Base-by-base conservation (phyloP, 1,140 invertebrate genomes). In the Macrosteles quadrilineatus region DNA sequence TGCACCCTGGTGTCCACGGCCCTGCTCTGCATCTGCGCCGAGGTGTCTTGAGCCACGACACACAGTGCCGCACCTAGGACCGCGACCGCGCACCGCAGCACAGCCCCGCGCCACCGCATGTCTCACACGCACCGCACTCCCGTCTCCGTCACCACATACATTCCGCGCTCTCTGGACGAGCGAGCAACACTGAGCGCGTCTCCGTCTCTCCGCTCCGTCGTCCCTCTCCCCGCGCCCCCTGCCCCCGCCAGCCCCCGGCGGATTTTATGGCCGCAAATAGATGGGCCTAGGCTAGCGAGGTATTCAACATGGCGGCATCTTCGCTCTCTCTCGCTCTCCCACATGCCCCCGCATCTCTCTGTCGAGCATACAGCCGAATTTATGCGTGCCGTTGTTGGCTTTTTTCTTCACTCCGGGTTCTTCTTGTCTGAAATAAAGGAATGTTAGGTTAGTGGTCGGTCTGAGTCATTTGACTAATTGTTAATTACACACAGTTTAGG, bases 1-100 rank as follows among this genome's bases (percentile, higher is more conserved):
- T 92, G 90, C 30, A 93, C 91, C 70, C 92, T 85, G 21, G 91
- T 95, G 76, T 95, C 93, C 43, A 94, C 92, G 17, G 91, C 89
- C 69, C 93, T 85, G 64, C 91, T 93, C 80, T 94, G 91, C 91
- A 94, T 93, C 79, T 90, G 88, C 19, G 71, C 71, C 25, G 72
- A n/a, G 55, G 65, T 23, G n/a, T 30, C 69, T 27, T 45, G 65
- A n/a, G 32, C 36, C 63, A 29, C 40, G 12, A 27, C 27, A 25
- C 12, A n/a, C 57, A 27, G 21, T 32, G 25, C 31, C 63, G 32
- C 32, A 45, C 21, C 47, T 45, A 57, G 55, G 27, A 66, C 62
- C 64, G 53, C 63, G 63, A 30, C 64, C 67, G 64, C 66, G 25
- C 32, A 50, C 68, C 43, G 50, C 47, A 23, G 63, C 23, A 57